Evolutionary conservation across 2,113 vertebrate species (phyloP).

Genomic region (Gymnobelideus leadbeateri): DNA sequence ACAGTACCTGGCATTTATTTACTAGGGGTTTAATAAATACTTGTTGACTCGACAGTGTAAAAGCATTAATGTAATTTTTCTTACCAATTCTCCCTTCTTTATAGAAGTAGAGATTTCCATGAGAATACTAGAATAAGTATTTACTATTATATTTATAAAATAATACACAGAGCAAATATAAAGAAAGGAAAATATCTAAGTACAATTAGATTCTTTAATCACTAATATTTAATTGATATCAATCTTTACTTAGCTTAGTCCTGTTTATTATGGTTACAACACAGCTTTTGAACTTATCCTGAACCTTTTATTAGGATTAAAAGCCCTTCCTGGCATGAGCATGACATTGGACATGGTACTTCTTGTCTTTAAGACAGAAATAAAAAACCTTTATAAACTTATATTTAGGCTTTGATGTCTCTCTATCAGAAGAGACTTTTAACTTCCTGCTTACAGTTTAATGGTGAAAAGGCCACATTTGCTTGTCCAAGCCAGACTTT

Average conservation of each 20-base stretch:
- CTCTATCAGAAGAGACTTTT: background rate
- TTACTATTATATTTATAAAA: background rate
- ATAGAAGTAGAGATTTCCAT: background rate
- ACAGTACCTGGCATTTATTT: too few species aligned
- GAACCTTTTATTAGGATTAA: background rate
- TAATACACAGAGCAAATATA: background rate
- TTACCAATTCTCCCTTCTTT: background rate
- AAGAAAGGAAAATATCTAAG: background rate
- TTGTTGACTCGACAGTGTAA: background rate
- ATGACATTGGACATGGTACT: background rate
- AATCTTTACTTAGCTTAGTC: background rate
- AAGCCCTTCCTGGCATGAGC: background rate
- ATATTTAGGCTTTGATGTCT: background rate
- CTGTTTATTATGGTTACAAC: background rate
- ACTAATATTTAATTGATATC: background rate
- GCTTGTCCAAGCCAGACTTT: background rate
- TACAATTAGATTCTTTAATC: background rate
- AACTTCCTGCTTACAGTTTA: background rate
- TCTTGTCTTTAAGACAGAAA: background rate
- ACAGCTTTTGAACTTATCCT: background rate
- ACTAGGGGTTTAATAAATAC: too few species aligned
- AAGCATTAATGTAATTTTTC: background rate
- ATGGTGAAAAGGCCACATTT: background rate
- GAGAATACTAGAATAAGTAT: background rate
- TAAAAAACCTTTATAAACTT: background rate